These are phyloP conservation scores for Morelia viridis DNA, from an alignment of 2,797 vertebrate species.

Conservation along the genomic window DNA sequence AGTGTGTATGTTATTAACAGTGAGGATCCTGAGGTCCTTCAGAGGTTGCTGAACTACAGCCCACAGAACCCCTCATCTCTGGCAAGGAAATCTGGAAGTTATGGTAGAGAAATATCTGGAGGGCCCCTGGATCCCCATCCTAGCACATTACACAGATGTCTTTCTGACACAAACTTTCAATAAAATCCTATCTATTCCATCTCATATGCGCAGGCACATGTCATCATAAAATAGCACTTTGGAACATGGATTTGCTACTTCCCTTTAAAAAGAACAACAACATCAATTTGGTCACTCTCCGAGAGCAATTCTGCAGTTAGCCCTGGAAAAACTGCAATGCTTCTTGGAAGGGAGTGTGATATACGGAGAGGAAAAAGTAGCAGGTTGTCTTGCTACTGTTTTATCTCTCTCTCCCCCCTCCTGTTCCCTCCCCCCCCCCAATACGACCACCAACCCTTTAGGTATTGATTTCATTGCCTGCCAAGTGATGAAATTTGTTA, in stretches of 20 bases:
- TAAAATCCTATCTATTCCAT: not conserved
- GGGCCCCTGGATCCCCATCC: not conserved
- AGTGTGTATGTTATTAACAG: not conserved
- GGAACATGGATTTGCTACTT: not conserved
- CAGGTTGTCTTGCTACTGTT: not conserved
- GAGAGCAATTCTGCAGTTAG: rapidly evolving
- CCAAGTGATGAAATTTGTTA: not conserved
- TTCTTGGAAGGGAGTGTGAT: not conserved
- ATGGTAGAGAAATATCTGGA: not conserved
- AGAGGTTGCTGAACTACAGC: not conserved
- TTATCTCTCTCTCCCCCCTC: not conserved
- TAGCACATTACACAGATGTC: not conserved
- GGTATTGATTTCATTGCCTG: not conserved
- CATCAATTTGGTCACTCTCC: not conserved
- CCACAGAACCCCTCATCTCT: not conserved
- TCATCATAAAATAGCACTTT: not conserved
- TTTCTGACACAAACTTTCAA: not conserved
- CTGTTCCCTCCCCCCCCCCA: too few relatives aligned
- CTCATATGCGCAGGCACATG: too few relatives aligned
- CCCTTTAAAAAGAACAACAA: not conserved
- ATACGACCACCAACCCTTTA: not conserved
- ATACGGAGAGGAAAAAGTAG: not conserved
- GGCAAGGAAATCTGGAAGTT: not conserved
- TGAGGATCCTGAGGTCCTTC: not conserved
- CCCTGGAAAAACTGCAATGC: rapidly evolving